These are phyloP conservation scores for Hoplostethus atlanticus DNA, from an alignment of 2,797 vertebrate genomes.

Conservation along the genomic window DNA sequence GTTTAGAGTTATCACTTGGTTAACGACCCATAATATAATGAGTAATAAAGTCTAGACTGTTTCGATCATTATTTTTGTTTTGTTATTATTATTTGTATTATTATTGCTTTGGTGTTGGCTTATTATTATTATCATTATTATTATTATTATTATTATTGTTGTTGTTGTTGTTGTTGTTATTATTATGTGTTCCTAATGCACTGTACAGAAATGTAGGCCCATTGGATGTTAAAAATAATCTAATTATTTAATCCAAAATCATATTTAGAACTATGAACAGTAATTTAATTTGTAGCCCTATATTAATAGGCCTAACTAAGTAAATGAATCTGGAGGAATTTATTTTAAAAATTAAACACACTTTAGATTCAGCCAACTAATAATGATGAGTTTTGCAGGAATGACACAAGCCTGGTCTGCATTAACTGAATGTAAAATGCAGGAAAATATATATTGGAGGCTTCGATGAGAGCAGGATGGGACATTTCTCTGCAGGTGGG, in stretches of 20 bases:
- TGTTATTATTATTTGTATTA: conserved; percentile 15
- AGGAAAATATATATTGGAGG: too few species aligned
- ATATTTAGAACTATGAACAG: too few species aligned
- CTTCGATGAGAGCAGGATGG: neutral
- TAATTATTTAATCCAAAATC: too few species aligned
- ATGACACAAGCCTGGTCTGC: neutral
- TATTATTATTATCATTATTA: neutral
- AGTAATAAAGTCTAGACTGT: neutral
- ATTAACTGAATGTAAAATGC: neutral
- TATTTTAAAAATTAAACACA: neutral
- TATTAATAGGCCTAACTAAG: neutral
- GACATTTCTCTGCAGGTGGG: neutral
- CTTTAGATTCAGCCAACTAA: neutral
- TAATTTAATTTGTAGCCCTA: too few species aligned
- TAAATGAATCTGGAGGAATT: neutral
- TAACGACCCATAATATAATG: too few species aligned
- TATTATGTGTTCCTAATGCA: too few species aligned
- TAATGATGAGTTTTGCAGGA: neutral
- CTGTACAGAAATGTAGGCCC: too few species aligned
- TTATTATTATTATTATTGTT: conserved; percentile 1
- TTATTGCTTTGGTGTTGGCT: too few species aligned
- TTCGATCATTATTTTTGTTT: neutral
- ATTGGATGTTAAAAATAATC: too few species aligned
- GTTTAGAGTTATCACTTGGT: conserved; percentile 2
- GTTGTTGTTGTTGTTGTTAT: neutral